Conservation (phyloP, 2,797 vertebrate species). For the Prionace glauca region DNA sequence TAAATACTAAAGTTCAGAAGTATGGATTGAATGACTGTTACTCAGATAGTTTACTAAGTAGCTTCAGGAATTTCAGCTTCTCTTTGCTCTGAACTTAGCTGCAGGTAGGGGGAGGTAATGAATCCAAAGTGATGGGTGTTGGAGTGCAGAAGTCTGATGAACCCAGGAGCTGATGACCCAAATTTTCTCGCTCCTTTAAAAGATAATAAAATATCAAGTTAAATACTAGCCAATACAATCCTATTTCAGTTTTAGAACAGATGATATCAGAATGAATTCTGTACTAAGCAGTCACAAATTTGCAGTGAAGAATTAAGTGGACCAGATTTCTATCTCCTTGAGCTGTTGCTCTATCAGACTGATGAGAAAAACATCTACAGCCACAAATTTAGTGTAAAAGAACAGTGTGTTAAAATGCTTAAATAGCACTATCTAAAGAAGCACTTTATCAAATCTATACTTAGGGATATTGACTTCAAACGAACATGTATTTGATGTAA, state of each 20-base stretch:
- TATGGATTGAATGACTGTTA: too few species aligned
- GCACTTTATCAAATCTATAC: not conserved
- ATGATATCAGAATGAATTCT: not conserved
- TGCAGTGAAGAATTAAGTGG: not conserved
- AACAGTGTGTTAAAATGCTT: not conserved
- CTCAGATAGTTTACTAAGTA: not conserved
- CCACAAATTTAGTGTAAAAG: not conserved
- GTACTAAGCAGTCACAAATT: not conserved
- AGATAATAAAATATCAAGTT: not conserved
- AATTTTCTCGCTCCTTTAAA: not conserved
- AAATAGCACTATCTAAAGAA: not conserved
- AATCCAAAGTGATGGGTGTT: not conserved
- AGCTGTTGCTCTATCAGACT: not conserved
- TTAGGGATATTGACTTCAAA: not conserved
- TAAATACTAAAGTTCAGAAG: too few species aligned
- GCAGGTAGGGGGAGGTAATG: not conserved
- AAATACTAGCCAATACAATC: not conserved
- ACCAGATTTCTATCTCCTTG: not conserved
- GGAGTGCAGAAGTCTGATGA: not conserved
- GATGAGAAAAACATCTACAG: not conserved
- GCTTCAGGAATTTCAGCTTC: not conserved
- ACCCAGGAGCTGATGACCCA: not conserved
- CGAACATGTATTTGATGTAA: not conserved
- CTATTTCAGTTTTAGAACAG: not conserved
- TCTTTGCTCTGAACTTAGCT: not conserved